phyloP scores from a whole-genome alignment of 1,140 invertebrate genomes.

The Chymomyza costata region DNA sequence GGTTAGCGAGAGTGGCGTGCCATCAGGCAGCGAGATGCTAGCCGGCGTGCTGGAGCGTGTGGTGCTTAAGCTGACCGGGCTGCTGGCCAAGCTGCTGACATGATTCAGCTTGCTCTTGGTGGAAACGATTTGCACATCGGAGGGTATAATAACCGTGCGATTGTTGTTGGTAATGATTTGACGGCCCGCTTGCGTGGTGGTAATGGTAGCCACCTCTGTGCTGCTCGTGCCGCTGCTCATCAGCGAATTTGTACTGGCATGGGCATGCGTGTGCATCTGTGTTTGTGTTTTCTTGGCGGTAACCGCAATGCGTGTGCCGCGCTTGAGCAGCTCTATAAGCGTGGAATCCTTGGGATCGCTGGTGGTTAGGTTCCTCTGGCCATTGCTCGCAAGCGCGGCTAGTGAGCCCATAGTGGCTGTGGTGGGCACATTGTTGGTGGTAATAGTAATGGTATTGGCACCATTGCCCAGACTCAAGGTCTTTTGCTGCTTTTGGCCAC shows the following conservation, averaged over 20 bases:
- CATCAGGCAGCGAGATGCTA: constrained; percentile 52
- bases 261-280: constrained; percentile 24
- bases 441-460: constrained; percentile 61
- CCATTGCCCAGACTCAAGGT: constrained; percentile 50
- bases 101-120: constrained; percentile 48
- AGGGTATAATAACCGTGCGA: constrained; percentile 68
- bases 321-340: constrained; percentile 79
- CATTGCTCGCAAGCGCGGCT: constrained; percentile 43
- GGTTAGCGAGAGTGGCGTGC: constrained; percentile 61
- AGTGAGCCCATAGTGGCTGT: constrained; percentile 60
- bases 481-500: constrained; percentile 48
- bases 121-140: constrained; percentile 64
- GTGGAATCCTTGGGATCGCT: constrained; percentile 77
- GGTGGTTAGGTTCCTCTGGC: constrained; percentile 34
- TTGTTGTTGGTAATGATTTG: constrained; percentile 72
- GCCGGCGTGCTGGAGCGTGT: constrained; percentile 18
- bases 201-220: constrained; percentile 26
- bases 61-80: constrained; percentile 4
- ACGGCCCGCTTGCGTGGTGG: constrained; percentile 39
- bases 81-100: constrained; percentile 12
- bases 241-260: constrained; percentile 28
- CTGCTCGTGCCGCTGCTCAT: constrained; percentile 20
- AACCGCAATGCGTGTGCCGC: constrained; percentile 83
- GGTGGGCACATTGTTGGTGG: constrained; percentile 62
- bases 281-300: constrained; percentile 69